Base-by-base conservation (phyloP, 2,888 invertebrate species). In the Rhingia rostrata region DNA sequence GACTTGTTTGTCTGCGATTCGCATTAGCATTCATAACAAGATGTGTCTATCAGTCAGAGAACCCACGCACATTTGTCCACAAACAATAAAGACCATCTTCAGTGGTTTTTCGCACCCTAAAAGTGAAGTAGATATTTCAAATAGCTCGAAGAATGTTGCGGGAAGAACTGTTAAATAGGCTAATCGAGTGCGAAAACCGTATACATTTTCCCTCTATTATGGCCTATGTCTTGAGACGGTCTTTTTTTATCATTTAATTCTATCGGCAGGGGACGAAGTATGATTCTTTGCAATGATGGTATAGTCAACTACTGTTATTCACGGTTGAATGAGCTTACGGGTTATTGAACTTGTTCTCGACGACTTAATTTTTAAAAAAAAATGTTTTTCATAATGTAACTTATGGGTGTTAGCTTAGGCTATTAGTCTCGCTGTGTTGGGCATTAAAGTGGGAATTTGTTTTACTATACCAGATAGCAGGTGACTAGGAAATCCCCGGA, bases 381-480 rank as follows among this genome's bases (percentile, higher is more conserved):
- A 53, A 67, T 43, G 37, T 10, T 41, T 43, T 58, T 77, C 73
- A 35, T 49, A 43, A 64, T 33, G 32, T 49, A 78, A 61, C 54
- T 72, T 77, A 82, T 82, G 77, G 77, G 70, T 70, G 60, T 72
- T 82, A 61, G 53, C 60, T 58, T 51, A 47, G 33, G 69, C 69
- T 69, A 83, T 83, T 83, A 83, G 83, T 79, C 45, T 63, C 83
- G 79, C 69, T 54, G 14, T 53, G 79, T 53, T 79, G 73, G 53
- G 60, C 74, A 69, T 63, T 43, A 56, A n/a, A 41, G 70, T 75
- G 64, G 61, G 66, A 82, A 67, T 77, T 72, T 72, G 64, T 70
- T 53, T 51, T 10, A 47, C 22, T 22, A 22, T 22, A 22, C 22
- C 22, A 22, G 22, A 22, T 2, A 22, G 22, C 22, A 22, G 49